phyloP scores from a whole-genome alignment of 2,113 vertebrate species.

The Zapus hudsonius region DNA sequence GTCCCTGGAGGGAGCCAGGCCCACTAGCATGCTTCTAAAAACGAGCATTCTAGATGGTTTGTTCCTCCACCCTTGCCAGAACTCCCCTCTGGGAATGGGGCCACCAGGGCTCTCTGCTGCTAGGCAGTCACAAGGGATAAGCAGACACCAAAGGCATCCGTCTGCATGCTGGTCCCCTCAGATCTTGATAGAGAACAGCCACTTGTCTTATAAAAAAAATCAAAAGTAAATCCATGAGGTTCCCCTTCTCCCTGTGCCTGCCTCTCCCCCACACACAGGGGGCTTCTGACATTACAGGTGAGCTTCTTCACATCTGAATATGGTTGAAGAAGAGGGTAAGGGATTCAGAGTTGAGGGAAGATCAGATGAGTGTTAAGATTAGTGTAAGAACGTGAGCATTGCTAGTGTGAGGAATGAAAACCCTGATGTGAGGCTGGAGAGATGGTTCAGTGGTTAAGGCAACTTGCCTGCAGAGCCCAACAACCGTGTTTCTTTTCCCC shows the following conservation, averaged over 20 bases:
- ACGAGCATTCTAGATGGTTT: neutral
- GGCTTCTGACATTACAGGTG: neutral
- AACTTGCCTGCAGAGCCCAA: too few species aligned
- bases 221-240: too few species aligned
- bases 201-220: neutral
- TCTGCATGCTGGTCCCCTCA: neutral
- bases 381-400: neutral
- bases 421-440: too few species aligned
- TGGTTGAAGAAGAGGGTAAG: neutral
- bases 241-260: too few species aligned
- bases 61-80: constrained; percentile 37
- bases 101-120: neutral
- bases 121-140: neutral
- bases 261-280: too few species aligned
- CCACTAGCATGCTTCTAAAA: constrained; percentile 44
- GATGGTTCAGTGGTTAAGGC: too few species aligned
- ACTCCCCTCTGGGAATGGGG: constrained; percentile 39
- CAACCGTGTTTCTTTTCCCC: too few species aligned
- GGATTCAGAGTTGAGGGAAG: neutral
- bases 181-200: neutral
- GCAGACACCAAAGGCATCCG: neutral
- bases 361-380: too few species aligned
- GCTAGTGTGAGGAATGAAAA: neutral
- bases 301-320: neutral
- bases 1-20: neutral